phyloP scores from a whole-genome alignment of 2,113 vertebrate species.

The Catagonus wagneri region DNA sequence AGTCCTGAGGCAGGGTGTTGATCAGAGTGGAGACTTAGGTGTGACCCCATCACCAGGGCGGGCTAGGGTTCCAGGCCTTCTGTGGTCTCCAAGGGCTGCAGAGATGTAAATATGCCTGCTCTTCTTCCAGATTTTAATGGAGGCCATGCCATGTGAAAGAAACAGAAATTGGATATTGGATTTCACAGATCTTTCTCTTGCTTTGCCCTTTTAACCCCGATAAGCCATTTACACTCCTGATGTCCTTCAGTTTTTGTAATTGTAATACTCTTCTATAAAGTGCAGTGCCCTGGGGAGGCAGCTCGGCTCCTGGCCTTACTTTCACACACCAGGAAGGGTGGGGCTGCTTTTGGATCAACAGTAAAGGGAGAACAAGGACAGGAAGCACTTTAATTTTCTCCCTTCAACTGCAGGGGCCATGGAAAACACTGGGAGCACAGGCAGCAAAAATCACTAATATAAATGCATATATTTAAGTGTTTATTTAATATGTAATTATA shows the following conservation, averaged over 20 bases:
- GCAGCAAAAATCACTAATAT: background rate
- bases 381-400: conserved; percentile 3
- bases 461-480: background rate
- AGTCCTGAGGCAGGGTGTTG: background rate
- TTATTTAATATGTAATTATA: background rate
- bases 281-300: background rate
- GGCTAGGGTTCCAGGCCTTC: background rate
- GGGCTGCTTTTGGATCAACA: background rate
- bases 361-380: background rate
- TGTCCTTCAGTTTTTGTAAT: background rate
- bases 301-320: background rate
- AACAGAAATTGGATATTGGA: conserved; percentile 46
- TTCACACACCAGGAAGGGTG: background rate
- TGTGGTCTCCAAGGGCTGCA: background rate
- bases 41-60: background rate
- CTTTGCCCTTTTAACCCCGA: conserved; percentile 26
- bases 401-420: background rate
- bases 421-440: background rate
- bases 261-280: background rate
- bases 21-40: background rate
- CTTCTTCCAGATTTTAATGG: background rate
- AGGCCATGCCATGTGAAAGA: conserved; percentile 35
- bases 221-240: conserved; percentile 41
- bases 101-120: conserved; percentile 24
- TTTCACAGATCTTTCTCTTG: conserved; percentile 47